A percentile compares a stretch with the other conserved stretches of the same genome.
Evolutionary conservation across 37 sponge, comb jelly and placozoan genomes (phyloP).

Genomic region (Aplysina aerophoba): DNA sequence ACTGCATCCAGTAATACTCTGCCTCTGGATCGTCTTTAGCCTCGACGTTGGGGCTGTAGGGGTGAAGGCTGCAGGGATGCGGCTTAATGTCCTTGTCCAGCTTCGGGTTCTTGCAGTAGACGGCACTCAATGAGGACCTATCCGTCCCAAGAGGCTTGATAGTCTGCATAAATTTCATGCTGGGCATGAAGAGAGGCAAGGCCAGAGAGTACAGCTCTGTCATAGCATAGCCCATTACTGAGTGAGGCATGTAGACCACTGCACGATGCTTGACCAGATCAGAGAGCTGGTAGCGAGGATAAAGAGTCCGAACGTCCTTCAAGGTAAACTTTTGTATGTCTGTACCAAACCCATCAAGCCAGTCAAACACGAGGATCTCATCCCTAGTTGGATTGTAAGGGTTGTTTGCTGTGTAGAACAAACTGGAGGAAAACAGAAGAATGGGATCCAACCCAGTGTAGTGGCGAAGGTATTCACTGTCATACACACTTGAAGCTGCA

Average conservation of each 20-base stretch:
- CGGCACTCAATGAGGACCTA: background rate
- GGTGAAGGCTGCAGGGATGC: constrained; percentile 39
- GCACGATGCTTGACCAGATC: constrained; percentile 46
- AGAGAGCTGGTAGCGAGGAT: constrained; percentile 29
- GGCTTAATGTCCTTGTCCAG: constrained; percentile 33
- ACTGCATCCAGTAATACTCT: constrained; percentile 60
- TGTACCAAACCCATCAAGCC: background rate
- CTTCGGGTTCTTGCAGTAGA: constrained; percentile 10
- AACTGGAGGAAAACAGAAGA: constrained; percentile 34
- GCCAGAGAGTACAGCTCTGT: constrained; percentile 42
- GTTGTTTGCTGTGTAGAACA: constrained; percentile 24
- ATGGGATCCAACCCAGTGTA: constrained; percentile 49
- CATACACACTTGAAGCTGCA: constrained; percentile 37
- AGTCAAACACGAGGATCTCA: constrained; percentile 24
- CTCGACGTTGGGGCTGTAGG: constrained; percentile 47
- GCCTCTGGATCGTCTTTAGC: constrained; percentile 27
- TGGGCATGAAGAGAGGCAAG: constrained; percentile 51
- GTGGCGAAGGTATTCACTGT: constrained; percentile 53
- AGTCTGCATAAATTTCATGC: constrained; percentile 20
- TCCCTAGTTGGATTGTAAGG: constrained; percentile 26
- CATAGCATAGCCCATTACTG: constrained; percentile 40
- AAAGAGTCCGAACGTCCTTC: background rate
- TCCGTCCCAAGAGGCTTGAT: constrained; percentile 7
- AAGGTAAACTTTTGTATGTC: constrained; percentile 11
- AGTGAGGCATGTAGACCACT: constrained; percentile 43